Conservation (phyloP, 2,797 vertebrate genomes). For the Esox masquinongy region DNA sequence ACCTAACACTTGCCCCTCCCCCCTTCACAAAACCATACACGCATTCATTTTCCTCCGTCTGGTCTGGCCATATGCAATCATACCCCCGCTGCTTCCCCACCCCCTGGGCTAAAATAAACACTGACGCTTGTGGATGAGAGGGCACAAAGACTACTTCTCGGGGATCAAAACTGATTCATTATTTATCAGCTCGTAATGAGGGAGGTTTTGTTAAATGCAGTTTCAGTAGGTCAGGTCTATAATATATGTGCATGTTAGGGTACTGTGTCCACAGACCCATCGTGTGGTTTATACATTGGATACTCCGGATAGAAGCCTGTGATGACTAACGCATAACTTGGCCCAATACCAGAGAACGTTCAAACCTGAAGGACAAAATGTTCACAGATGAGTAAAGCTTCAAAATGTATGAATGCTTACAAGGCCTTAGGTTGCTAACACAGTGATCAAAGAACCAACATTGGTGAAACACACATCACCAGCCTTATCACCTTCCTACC, state of each 20-base stretch:
- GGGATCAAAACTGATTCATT: conserved; percentile 18
- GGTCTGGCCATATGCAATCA: conserved; percentile 6
- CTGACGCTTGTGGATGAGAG: not conserved
- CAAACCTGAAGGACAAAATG: not conserved
- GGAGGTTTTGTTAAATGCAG: conserved; percentile 11
- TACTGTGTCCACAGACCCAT: not conserved
- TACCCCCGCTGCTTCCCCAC: not conserved
- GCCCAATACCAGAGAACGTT: not conserved
- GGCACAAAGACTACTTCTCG: conserved; percentile 13
- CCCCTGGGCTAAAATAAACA: conserved; percentile 8
- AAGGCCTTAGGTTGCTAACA: too few relatives aligned
- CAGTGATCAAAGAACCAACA: too few relatives aligned
- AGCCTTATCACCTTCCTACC: not conserved
- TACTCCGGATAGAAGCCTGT: not conserved
- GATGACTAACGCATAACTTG: not conserved
- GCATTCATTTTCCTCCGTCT: conserved; percentile 16
- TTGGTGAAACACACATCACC: not conserved
- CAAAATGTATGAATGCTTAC: not conserved
- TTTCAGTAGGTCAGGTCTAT: conserved; percentile 1
- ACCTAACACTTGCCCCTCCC: not conserved
- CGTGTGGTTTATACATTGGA: not conserved
- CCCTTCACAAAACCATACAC: conserved; percentile 5
- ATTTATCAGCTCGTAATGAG: conserved; percentile 26
- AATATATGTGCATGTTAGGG: conserved; percentile 19
- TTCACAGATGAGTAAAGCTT: not conserved